phyloP scores from a whole-genome alignment of 1,140 invertebrate species.

The Diorhabda elongata region DNA sequence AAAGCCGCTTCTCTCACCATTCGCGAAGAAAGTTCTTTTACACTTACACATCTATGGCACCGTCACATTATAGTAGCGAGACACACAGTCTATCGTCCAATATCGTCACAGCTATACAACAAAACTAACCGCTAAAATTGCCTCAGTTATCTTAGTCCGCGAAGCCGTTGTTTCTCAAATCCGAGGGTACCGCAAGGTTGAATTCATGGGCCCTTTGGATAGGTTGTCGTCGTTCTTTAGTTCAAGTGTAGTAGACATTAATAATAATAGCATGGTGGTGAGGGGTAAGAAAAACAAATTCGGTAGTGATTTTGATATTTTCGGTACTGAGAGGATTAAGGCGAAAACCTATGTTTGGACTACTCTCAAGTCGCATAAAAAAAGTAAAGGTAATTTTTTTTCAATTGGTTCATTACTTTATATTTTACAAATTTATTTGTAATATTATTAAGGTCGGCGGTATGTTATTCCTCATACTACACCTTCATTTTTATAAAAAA shows the following conservation, averaged over 20 bases:
- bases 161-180: background rate
- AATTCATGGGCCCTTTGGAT: slow-evolving; percentile 36
- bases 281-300: slow-evolving; percentile 40
- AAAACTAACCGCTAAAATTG: background rate
- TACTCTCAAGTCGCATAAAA: slow-evolving; percentile 37
- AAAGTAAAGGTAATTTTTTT: slow-evolving; percentile 27
- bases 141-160: background rate
- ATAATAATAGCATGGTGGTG: slow-evolving; percentile 34
- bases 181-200: slow-evolving; percentile 12
- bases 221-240: slow-evolving; percentile 37
- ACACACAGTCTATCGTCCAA: background rate
- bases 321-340: slow-evolving; percentile 36
- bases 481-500: too few species aligned
- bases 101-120: background rate
- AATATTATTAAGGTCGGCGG: too few species aligned
- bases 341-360: slow-evolving; percentile 41
- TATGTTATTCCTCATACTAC: too few species aligned
- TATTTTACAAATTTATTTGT: too few species aligned
- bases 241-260: slow-evolving; percentile 37
- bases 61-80: background rate
- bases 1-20: background rate
- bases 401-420: too few species aligned
- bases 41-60: background rate
- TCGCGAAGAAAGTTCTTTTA: background rate
- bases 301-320: slow-evolving; percentile 41